Conservation (phyloP, 2,113 vertebrate genomes). For the Microcebus tavaratra region DNA sequence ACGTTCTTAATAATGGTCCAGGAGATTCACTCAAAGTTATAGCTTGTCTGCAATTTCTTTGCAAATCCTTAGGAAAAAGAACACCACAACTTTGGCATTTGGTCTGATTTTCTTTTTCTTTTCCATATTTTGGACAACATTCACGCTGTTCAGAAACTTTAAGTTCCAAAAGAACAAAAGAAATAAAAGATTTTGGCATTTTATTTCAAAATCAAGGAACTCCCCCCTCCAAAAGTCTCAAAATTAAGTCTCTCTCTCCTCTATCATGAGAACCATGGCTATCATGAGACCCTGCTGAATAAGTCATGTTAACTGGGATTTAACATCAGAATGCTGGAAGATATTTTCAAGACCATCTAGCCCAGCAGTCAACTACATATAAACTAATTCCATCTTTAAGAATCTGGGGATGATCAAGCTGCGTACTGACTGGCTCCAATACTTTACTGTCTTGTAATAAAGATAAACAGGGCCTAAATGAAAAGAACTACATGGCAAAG, state of each 20-base stretch:
- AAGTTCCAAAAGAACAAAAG: conserved; percentile 25
- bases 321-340: neutral
- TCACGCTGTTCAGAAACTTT: conserved; percentile 86
- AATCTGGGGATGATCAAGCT: neutral
- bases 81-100: conserved; percentile 89
- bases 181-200: conserved; percentile 37
- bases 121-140: conserved; percentile 88
- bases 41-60: conserved; percentile 85
- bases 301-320: neutral
- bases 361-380: neutral
- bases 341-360: neutral
- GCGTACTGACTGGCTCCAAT: neutral
- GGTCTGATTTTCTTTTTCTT: conserved; percentile 86
- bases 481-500: neutral
- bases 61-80: conserved; percentile 81
- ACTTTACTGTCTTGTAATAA: neutral
- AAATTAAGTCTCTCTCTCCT: conserved; percentile 6
- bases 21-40: conserved; percentile 80
- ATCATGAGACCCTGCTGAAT: neutral
- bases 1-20: conserved; percentile 87
- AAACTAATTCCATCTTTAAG: neutral
- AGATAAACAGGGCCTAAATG: neutral
- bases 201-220: conserved; percentile 44
- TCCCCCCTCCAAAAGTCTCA: neutral
- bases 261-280: neutral